Evolutionary conservation across 2,888 invertebrate genomes (phyloP), one percentile per base, ranked within the genome.

Genomic region (Platycnemis pennipes): DNA sequence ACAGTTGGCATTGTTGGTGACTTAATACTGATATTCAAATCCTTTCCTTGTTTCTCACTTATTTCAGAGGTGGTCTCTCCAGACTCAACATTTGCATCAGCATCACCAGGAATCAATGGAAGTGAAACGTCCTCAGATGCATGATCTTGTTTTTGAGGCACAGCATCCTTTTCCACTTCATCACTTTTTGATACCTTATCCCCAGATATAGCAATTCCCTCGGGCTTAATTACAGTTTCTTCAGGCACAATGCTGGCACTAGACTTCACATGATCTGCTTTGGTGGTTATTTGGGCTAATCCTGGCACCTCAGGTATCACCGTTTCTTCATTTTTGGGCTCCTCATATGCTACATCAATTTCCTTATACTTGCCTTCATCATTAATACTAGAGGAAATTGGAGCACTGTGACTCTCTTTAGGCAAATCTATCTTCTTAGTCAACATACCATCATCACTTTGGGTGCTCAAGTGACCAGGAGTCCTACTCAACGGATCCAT

Each of bases 301-400:
- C 13, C 7, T 11, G 31, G 77, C 37, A 26, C 37, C 31, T 44
- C 26, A n/a, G 53, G 11, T 19, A 91, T 2, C 19, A n/a, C 4
- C 13, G 42, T 8, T 63, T 56, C 56, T 91, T 63, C 69, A 42
- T 13, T 69, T 91, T 37, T 91, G n/a, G 91, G 19, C 1, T 91
- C 91, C 5, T 26, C 91, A 45, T n/a, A 45, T 4, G 87, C 16
- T 44, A n/a, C n/a, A 87, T 46, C 13, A 45, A 87, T 87, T 22
- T 87, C 87, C 46, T n/a, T 45, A 87, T 46, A 87, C 11, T 89
- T 89, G 37, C 45, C 91, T 53, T 91, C 91, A 45, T 45, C 63
- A 44, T 19, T 42, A 91, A 56, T 45, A 63, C 13, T 16, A 16
- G 91, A 44, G 31, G 37, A 31, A 31, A 42, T 26, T 31, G 22